Evolutionary conservation across 2,113 vertebrate genomes (phyloP).

Genomic region (Mus pahari): DNA sequence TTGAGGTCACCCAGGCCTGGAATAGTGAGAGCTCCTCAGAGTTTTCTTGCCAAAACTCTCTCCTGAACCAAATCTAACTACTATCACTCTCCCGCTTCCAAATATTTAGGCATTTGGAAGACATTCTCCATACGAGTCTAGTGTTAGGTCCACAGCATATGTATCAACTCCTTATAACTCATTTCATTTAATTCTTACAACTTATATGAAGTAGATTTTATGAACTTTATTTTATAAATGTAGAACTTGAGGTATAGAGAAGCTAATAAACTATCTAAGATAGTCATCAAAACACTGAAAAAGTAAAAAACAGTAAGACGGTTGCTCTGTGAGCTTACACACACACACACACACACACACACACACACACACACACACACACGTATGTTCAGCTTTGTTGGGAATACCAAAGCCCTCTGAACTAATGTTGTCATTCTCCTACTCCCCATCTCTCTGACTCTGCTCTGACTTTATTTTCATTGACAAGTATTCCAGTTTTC

Average conservation of each 20-base stretch:
- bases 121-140: background rate
- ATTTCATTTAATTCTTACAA: background rate
- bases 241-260: background rate
- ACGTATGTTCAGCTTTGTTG: background rate
- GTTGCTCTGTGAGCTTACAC: background rate
- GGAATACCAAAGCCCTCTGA: background rate
- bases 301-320: background rate
- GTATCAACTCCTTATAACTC: background rate
- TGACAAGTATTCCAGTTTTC: background rate
- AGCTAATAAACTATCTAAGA: background rate
- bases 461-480: background rate
- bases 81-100: accelerated
- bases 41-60: background rate
- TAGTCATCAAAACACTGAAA: slow-evolving; percentile 4
- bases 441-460: background rate
- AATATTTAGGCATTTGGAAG: background rate
- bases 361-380: too few relatives aligned
- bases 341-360: too few relatives aligned
- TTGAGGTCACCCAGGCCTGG: background rate
- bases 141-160: background rate
- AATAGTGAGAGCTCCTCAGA: background rate
- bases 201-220: background rate
- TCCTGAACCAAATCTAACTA: background rate
- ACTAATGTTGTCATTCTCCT: background rate
- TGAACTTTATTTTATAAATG: background rate